A percentile compares a stretch with the other conserved stretches of the same genome.
Evolutionary conservation across 2,797 vertebrate genomes (phyloP).

Genomic region (Poeciliopsis infans): DNA sequence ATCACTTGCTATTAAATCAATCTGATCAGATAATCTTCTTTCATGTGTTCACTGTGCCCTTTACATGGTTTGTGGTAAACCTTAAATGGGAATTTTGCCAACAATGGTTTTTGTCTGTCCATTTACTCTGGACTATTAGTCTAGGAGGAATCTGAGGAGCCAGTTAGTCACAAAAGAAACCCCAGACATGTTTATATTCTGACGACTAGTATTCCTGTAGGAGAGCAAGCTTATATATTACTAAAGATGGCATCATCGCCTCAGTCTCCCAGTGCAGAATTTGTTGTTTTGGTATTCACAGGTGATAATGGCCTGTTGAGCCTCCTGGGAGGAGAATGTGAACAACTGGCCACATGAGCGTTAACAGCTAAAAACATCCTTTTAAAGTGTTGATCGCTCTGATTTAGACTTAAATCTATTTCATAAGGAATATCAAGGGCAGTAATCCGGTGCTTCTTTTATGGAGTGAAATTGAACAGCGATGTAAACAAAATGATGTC

Average conservation of each 20-base stretch:
- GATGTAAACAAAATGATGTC: not conserved
- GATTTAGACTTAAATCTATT: not conserved
- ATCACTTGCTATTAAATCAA: too few species aligned
- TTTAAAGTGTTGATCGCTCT: not conserved
- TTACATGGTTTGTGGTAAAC: not conserved
- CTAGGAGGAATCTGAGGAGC: not conserved
- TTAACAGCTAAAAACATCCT: not conserved
- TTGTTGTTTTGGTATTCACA: slow-evolving; percentile 3
- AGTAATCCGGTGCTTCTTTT: not conserved
- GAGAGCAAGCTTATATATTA: not conserved
- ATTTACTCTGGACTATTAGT: not conserved
- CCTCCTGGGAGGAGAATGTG: not conserved
- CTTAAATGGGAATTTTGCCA: not conserved
- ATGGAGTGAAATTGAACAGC: not conserved
- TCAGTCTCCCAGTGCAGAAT: not conserved
- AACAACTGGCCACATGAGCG: not conserved
- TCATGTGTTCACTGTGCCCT: not conserved
- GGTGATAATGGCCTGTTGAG: slow-evolving; percentile 7
- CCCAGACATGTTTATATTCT: not conserved
- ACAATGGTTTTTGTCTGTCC: not conserved
- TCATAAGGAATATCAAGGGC: not conserved
- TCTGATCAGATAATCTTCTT: not conserved
- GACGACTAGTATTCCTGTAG: not conserved
- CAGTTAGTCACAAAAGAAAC: slow-evolving; percentile 2
- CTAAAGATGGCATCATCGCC: not conserved